These are phyloP conservation scores for Agrotis exclamationis DNA, from an alignment of 2,888 invertebrate genomes.

Conservation along the genomic window DNA sequence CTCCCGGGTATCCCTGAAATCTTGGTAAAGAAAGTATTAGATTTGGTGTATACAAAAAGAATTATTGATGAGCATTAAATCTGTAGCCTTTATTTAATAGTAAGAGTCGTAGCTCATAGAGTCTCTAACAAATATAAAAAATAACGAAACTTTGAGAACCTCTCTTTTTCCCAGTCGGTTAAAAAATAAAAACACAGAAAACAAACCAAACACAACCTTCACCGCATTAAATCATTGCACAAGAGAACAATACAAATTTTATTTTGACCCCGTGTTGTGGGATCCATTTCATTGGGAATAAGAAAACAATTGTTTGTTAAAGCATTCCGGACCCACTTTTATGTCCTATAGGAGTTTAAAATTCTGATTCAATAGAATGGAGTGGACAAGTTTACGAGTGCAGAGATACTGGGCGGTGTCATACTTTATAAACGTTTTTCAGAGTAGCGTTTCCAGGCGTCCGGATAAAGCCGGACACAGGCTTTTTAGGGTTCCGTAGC, in stretches of 20 bases:
- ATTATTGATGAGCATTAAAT: too few relatives aligned
- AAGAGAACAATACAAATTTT: constrained; percentile 21
- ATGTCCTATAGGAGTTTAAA: constrained; percentile 56
- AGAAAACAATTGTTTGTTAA: constrained; percentile 34
- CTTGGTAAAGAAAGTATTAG: too few relatives aligned
- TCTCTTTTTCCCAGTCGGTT: too few relatives aligned
- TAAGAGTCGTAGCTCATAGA: too few relatives aligned
- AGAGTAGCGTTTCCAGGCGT: neutral
- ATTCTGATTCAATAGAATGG: constrained; percentile 55
- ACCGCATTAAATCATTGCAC: constrained; percentile 8
- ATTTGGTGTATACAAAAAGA: too few relatives aligned
- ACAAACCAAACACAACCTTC: neutral
- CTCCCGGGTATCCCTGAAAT: too few relatives aligned
- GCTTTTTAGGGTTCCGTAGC: too few relatives aligned
- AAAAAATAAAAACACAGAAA: neutral
- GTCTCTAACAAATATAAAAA: too few relatives aligned
- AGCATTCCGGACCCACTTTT: constrained; percentile 39
- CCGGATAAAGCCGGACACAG: too few relatives aligned
- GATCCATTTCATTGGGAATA: constrained; percentile 19
- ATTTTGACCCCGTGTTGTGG: constrained; percentile 4
- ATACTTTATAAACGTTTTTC: constrained; percentile 28
- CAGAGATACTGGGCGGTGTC: constrained; percentile 36
- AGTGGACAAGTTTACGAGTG: constrained; percentile 57
- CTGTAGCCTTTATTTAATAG: too few relatives aligned
- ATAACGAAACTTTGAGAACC: too few relatives aligned